Evolutionary conservation across 2,888 invertebrate species (phyloP), one percentile per base, ranked within the genome.

Genomic region (Glyphotaelius pellucidus): DNA sequence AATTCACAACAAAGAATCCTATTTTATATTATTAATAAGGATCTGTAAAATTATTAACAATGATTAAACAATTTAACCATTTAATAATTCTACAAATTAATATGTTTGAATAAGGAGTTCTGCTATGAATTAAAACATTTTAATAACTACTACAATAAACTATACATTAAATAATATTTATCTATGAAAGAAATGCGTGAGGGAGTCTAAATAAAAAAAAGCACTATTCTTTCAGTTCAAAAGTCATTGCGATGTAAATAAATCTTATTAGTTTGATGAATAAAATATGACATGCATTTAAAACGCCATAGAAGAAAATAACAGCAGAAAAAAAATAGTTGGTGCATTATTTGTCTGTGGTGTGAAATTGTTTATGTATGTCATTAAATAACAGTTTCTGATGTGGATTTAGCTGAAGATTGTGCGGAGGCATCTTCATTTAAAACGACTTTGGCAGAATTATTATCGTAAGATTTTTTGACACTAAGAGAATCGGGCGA

Each of bases 401-500:
- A 93, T 42, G 90, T 42, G 42, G 84, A 83, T 84, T 92, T 91
- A n/a, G 92, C 38, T 19, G 92, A 67, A 85, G 87, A 35, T 35
- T 88, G 92, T 11, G 80, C 32, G 31, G 90, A 47, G 35, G 38
- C 85, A 80, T 90, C 80, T 80, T 93, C 91, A 47, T 89, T 89
- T 89, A 90, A 90, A 89, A 87, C 89, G 80, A 91, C 89, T 93
- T 93, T 93, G 93, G 93, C 93, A 92, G 92, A 84, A 91, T 91
- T 92, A 92, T 89, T 90, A 91, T 93, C 93, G 90, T 90, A 91
- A 81, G 93, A 93, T 84, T 93, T 93, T 92, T 93, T 93, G 93
- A 93, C 93, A 93, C 93, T 93, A 47, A 93, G 93, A 93, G 93
- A 93, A 93, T 93, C 93, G 35, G 93, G 95, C 94, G 95, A 95